Evolutionary conservation across 2,888 invertebrate genomes (phyloP).

Genomic region (Clusia tigrina): DNA sequence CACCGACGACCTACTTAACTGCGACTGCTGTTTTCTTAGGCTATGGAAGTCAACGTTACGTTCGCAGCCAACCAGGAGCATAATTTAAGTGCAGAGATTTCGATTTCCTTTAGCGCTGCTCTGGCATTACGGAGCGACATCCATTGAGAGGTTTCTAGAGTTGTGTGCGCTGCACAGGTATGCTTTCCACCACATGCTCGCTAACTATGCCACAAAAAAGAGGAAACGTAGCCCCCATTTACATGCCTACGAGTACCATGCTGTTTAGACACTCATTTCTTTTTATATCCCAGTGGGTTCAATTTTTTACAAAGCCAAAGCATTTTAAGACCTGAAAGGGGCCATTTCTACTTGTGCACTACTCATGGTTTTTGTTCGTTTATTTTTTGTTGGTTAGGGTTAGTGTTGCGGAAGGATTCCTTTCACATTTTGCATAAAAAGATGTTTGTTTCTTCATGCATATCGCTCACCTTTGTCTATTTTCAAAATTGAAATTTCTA

Average conservation of each 20-base stretch:
- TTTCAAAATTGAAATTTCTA: constrained; percentile 36
- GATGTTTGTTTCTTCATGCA: background rate
- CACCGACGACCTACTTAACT: background rate
- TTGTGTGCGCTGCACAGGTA: too few relatives aligned
- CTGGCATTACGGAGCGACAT: too few relatives aligned
- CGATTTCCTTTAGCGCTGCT: too few relatives aligned
- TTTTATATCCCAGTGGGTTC: constrained; percentile 4
- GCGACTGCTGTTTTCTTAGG: background rate
- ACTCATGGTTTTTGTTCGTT: background rate
- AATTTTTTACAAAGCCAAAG: background rate
- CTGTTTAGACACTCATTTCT: constrained; percentile 5
- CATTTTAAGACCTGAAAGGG: background rate
- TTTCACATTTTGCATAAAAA: too few relatives aligned
- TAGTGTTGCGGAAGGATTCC: background rate
- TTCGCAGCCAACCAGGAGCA: background rate
- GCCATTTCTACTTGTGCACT: background rate
- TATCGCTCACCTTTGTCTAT: background rate
- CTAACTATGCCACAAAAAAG: too few relatives aligned
- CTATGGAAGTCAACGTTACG: background rate
- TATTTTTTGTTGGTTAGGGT: background rate
- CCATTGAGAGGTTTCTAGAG: too few relatives aligned
- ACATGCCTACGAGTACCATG: too few relatives aligned
- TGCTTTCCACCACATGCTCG: too few relatives aligned
- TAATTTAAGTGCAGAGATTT: background rate
- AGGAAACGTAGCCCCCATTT: too few relatives aligned